Evolutionary conservation across 2,888 invertebrate genomes (phyloP), one percentile per base, ranked within the genome.

Genomic region (Dilophus febrilis): DNA sequence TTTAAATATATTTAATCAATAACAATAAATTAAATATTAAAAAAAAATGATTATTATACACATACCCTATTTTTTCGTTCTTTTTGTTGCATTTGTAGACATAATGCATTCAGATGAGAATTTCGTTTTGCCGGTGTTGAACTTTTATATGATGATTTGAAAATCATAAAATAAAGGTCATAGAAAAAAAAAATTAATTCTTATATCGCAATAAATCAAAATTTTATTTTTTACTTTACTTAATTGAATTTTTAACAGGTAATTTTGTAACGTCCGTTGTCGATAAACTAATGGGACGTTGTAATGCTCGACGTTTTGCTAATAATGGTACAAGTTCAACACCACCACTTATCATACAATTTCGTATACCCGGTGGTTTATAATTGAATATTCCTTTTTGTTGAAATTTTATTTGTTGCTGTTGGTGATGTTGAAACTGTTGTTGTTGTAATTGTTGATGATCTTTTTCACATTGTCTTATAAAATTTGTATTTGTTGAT

Each of bases 311-410:
- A 48, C 77, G 68, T 45, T 76, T 70, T 17, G 81, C 78, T 46
- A 85, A 59, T 37, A 85, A 61, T 3, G 83, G 79, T 40, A 83
- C 84, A 52, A 85, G 64, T 59, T 84, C 84, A 37, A 80, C 71
- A 17, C 82, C 83, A 16, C 76, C 76, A 6, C 72, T 75, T 44
- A 68, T 52, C 44, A 54, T 50, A 46, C 54, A 57, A 35, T 53
- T 49, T 45, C 55, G 29, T 18, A 42, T 34, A 27, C 39, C 39
- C n/a, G 42, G 42, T 27, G 27, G 17, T 10, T 29, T 29, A 16
- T 37, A 37, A 29, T 37, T 37, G 26, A 28, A 37, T 17, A 16
- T 17, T 35, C 28, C 27, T 11, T 28, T 35, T 7, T 28, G n/a
- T 29, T 34, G 18, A 35, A 19, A 35, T 11, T 30, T 35, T 6